Percentiles rank a stretch among this genome's conserved stretches.
phyloP scores from a whole-genome alignment of 2,113 vertebrate species.

The Cyprinodon variegatus region DNA sequence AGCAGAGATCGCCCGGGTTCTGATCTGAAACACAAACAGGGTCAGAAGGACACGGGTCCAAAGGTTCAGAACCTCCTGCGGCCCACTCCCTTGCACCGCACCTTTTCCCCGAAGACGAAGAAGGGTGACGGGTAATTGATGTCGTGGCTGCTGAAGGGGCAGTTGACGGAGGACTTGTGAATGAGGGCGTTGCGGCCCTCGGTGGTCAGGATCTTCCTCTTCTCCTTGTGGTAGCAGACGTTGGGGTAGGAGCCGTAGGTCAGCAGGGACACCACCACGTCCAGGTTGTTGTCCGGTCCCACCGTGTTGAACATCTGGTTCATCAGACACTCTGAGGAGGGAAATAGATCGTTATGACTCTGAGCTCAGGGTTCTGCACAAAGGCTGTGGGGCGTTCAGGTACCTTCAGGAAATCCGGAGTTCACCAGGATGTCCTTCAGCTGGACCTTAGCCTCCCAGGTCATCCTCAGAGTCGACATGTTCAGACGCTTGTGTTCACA shows the following conservation, averaged over 20 bases:
- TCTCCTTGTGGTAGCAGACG: conserved; percentile 97
- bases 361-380: accelerated
- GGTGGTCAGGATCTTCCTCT: conserved; percentile 94
- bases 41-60: not conserved
- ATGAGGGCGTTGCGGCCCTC: conserved; percentile 96
- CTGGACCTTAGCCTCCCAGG: conserved; percentile 98
- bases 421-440: conserved; percentile 94
- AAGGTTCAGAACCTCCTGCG: not conserved
- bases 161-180: conserved; percentile 97
- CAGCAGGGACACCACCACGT: conserved; percentile 93
- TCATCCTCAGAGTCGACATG: conserved; percentile 96
- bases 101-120: conserved; percentile 97
- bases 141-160: conserved; percentile 95
- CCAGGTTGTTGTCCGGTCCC: conserved; percentile 93
- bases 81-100: conserved; percentile 34
- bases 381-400: conserved; percentile 1
- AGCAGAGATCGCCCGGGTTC: conserved; percentile 95
- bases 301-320: conserved; percentile 90
- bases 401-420: conserved; percentile 95
- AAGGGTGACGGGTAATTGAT: conserved; percentile 91
- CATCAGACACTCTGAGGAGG: conserved; percentile 86
- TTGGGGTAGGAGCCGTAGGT: conserved; percentile 94
- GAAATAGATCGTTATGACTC: not conserved
- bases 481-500: conserved; percentile 96
- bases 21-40: conserved; percentile 82